Base-by-base conservation (phyloP, 2,113 vertebrate genomes). In the Lucifuga dentata region DNA sequence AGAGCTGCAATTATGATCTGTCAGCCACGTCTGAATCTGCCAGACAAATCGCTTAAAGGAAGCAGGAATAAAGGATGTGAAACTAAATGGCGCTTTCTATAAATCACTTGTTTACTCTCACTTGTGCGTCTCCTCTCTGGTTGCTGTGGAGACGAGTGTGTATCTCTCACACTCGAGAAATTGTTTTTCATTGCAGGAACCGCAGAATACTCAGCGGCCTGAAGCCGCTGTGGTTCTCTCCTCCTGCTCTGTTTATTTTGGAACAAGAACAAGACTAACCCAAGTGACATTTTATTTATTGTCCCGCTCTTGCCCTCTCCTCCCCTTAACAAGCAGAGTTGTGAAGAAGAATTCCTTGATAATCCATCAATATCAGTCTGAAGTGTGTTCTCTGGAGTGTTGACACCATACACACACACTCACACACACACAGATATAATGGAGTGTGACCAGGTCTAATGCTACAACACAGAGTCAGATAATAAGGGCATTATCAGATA, bases 181-280 rank as follows among this genome's bases (percentile, higher is more conserved):
- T 21, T 68, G 76, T 76, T 82, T 78, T 36, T 66, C n/a, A 84
- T 81, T 52, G 66, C 68, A 86, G 62, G 58, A 29, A 13, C 51
- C 41, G 57, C 32, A 11, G 48, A 58, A 65, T 35, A 9, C 43
- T 74, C 85, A 56, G 62, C 83, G 41, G 68, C 51, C 24, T 26
- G 74, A 63, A 87, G 85, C 90, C 62, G 17, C 59, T 83, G 92
- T 36, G 36, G 65, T 85, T 87, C 64, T 86, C 91, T 88, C 80
- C 81, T 70, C 86, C 91, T 85, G 88, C 91, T 93, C 87, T 94
- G 93, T 97, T 97, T 97, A 95, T 95, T 96, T 95, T 95, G 95
- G 91, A 93, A 94, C 89, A 92, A 91, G 92, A 91, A 91, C 90
- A 94, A 94, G 92, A 92, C 94, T 94, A 95, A 95, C 89, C 79